A percentile compares a stretch with the other conserved stretches of the same genome.
Evolutionary conservation across 1,140 invertebrate genomes (phyloP).

Genomic region (Trachymyrmex cornetzi): DNA sequence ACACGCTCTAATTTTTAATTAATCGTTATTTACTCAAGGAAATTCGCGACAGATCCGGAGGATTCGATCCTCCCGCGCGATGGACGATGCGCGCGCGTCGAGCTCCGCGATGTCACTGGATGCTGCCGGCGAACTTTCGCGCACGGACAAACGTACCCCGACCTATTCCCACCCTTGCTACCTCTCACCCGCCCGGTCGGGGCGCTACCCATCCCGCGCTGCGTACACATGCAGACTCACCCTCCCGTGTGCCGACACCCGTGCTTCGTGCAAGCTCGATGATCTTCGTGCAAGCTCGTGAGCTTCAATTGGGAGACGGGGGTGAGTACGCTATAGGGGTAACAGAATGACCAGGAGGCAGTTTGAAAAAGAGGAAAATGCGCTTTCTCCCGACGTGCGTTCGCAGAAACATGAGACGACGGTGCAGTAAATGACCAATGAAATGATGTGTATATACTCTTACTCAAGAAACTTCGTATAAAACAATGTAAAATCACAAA

Average conservation of each 20-base stretch:
- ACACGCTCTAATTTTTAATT: background rate
- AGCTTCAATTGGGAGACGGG: constrained; percentile 53
- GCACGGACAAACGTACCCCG: constrained; percentile 71
- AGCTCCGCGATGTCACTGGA: constrained; percentile 84
- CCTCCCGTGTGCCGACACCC: constrained; percentile 56
- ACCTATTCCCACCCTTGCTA: constrained; percentile 55
- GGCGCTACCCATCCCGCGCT: constrained; percentile 39
- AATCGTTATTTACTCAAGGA: background rate
- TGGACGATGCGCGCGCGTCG: constrained; percentile 78
- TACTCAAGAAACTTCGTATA: background rate
- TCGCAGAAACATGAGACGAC: background rate
- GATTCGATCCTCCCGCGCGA: constrained; percentile 26
- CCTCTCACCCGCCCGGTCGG: constrained; percentile 5
- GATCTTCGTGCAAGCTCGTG: constrained; percentile 76
- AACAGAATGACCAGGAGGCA: constrained; percentile 11
- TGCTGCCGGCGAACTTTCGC: constrained; percentile 77
- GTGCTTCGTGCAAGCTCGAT: constrained; percentile 77
- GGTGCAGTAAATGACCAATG: constrained; percentile 6
- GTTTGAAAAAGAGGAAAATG: constrained; percentile 48
- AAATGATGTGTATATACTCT: background rate
- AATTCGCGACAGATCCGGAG: background rate
- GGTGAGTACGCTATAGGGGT: background rate
- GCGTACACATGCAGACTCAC: constrained; percentile 41
- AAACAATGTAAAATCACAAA: background rate
- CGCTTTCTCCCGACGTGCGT: constrained; percentile 20